Conservation (phyloP, 2,797 vertebrate genomes). For the Microhierax caerulescens region DNA sequence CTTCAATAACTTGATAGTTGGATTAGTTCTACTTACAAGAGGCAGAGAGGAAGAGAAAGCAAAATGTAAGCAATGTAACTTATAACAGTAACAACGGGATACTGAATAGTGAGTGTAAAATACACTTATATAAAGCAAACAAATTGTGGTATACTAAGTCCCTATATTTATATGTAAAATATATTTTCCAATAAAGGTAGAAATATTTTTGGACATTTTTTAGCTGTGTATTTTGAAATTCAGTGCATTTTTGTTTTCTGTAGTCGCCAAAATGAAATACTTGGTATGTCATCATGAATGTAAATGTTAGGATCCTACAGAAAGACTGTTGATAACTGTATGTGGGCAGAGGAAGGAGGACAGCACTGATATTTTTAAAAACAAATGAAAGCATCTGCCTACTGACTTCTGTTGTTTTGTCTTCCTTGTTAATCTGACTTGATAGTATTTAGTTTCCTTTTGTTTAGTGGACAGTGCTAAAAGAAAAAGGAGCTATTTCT, state of each 20-base stretch:
- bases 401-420: conserved; percentile 40
- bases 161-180: background rate
- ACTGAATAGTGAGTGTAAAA: background rate
- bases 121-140: background rate
- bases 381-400: conserved; percentile 13
- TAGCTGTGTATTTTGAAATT: background rate
- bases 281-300: background rate
- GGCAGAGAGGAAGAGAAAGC: conserved; percentile 96
- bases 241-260: background rate
- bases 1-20: conserved; percentile 97
- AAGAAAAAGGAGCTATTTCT: background rate
- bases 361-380: background rate
- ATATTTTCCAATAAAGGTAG: background rate
- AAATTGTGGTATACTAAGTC: background rate
- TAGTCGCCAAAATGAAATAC: background rate
- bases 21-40: conserved; percentile 94
- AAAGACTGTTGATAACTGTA: background rate
- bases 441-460: background rate
- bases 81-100: background rate
- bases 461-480: background rate
- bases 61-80: conserved; percentile 86
- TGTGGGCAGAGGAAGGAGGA: conserved; percentile 12
- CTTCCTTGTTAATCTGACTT: background rate
- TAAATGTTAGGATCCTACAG: background rate
- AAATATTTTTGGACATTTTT: background rate